phyloP scores from a whole-genome alignment of 2,113 vertebrate genomes.

The Globicephala melas region DNA sequence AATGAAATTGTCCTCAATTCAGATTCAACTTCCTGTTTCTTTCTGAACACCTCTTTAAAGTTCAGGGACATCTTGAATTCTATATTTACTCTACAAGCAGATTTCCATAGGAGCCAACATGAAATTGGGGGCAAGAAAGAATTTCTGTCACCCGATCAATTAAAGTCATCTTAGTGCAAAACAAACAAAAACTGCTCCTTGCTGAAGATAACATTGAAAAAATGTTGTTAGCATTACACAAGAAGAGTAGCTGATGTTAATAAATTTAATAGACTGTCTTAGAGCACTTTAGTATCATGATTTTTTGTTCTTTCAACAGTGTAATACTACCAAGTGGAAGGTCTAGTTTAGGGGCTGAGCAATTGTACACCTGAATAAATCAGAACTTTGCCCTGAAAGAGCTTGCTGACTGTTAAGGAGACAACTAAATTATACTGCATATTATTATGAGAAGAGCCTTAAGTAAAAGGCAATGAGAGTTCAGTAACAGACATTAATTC shows the following conservation, averaged over 20 bases:
- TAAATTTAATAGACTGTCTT: neutral
- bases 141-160: neutral
- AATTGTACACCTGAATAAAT: neutral
- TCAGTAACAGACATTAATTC: neutral
- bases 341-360: neutral
- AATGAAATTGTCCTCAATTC: neutral
- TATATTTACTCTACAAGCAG: neutral
- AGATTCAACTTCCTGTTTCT: neutral
- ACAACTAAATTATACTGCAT: neutral
- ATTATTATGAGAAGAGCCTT: neutral
- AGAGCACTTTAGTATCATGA: neutral
- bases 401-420: neutral
- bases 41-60: slow-evolving; percentile 6
- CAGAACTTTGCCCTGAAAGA: neutral
- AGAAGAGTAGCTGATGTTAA: neutral
- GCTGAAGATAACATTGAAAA: neutral
- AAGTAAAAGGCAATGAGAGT: neutral
- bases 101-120: neutral
- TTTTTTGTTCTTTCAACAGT: neutral
- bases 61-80: slow-evolving; percentile 8
- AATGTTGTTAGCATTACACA: neutral
- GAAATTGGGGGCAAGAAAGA: neutral
- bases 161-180: neutral
- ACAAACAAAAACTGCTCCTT: neutral
- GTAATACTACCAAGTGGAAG: neutral